Conservation (phyloP, 2,888 invertebrate genomes). For the Tubulanus polymorphus region DNA sequence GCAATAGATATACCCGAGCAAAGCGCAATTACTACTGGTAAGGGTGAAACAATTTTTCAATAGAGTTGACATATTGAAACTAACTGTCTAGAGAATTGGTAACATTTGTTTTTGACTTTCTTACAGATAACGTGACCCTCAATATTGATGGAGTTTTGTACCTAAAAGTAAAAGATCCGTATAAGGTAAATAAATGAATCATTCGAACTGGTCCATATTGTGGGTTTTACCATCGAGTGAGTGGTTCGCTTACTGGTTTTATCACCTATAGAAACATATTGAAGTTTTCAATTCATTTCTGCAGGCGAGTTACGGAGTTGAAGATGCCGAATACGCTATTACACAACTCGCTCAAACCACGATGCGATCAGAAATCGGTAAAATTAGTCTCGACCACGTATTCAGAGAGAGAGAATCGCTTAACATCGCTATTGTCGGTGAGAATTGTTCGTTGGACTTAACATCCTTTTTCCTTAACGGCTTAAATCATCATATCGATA, state of each 20-base stretch:
- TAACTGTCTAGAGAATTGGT: not conserved
- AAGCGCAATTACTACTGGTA: constrained; percentile 87
- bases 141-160: constrained; percentile 97
- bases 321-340: constrained; percentile 98
- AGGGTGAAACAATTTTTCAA: constrained; percentile 19
- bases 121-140: constrained; percentile 87
- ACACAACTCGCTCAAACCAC: constrained; percentile 99
- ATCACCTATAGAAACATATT: too few relatives aligned
- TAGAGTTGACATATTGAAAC: not conserved
- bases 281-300: constrained; percentile 6
- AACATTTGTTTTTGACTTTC: constrained; percentile 4
- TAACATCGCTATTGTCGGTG: constrained; percentile 83
- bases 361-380: constrained; percentile 98
- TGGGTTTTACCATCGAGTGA: not conserved
- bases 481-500: not conserved
- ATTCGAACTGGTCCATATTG: not conserved
- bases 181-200: constrained; percentile 60
- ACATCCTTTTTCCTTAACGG: not conserved
- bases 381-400: constrained; percentile 93
- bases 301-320: constrained; percentile 90
- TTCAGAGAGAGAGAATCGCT: constrained; percentile 94
- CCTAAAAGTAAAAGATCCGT: constrained; percentile 87
- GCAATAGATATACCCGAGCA: constrained; percentile 99
- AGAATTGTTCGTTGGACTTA: constrained; percentile 17
- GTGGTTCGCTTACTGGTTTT: too few relatives aligned